These are phyloP conservation scores for Telmatochromis sp. DNA, from an alignment of 2,113 vertebrate genomes.

Conservation along the genomic window DNA sequence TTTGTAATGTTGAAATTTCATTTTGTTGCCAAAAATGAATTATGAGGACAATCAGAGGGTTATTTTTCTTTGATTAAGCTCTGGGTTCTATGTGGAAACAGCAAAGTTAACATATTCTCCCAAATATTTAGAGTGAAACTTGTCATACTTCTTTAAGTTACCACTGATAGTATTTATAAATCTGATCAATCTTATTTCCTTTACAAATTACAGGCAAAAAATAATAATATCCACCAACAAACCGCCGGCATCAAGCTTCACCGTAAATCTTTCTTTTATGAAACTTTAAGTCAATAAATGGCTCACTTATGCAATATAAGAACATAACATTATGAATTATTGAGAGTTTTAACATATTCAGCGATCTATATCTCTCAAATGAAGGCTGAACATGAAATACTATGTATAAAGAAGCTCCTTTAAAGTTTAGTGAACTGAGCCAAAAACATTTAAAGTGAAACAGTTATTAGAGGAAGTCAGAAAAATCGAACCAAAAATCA, in stretches of 20 bases:
- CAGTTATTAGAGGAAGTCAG: not conserved
- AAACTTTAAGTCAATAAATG: not conserved
- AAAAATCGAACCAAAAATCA: not conserved
- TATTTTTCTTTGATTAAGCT: not conserved
- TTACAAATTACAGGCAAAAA: not conserved
- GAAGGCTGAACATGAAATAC: not conserved
- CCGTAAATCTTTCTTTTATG: not conserved
- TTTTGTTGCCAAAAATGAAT: not conserved
- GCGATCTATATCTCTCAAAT: not conserved
- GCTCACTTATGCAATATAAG: not conserved
- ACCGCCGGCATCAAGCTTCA: not conserved
- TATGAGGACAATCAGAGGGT: not conserved
- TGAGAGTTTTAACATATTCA: not conserved
- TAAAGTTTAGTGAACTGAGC: not conserved
- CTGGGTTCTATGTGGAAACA: not conserved
- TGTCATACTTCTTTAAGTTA: not conserved
- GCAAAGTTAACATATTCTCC: not conserved
- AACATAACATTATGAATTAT: not conserved
- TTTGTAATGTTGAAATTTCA: not conserved
- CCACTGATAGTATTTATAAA: not conserved
- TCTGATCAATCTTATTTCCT: not conserved
- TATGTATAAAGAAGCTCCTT: not conserved
- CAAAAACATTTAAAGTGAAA: not conserved
- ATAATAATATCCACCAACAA: not conserved
- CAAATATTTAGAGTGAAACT: not conserved